A percentile compares a stretch with the other conserved stretches of the same genome.
phyloP scores from a whole-genome alignment of 1,140 invertebrate genomes.

The Polypedilum pembai region DNA sequence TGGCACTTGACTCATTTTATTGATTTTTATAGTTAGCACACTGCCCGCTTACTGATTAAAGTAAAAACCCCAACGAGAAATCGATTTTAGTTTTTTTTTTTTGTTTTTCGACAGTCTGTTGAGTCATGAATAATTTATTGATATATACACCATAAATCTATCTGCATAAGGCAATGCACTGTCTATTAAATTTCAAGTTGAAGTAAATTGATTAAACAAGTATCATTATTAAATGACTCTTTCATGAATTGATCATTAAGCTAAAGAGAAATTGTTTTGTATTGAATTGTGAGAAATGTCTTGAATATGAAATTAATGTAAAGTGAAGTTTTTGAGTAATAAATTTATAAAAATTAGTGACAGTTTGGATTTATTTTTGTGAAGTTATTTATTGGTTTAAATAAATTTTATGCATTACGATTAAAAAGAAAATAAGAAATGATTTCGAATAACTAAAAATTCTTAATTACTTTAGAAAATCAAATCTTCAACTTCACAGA shows the following conservation, averaged over 20 bases:
- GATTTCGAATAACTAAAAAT: no score
- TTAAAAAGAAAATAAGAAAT: no score
- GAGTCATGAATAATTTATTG: conserved; percentile 18
- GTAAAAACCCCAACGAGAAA: neutral
- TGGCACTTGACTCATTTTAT: neutral
- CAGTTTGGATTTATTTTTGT: no score
- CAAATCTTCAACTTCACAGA: no score
- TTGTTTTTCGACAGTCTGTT: neutral
- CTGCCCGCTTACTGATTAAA: neutral
- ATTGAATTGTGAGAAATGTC: no score
- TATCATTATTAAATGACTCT: neutral
- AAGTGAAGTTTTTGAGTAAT: no score
- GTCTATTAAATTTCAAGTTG: neutral
- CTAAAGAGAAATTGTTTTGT: no score
- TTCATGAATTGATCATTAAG: neutral
- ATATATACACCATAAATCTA: neutral
- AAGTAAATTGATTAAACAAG: neutral
- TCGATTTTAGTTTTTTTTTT: neutral
- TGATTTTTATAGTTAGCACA: conserved; percentile 2
- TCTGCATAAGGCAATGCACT: neutral
- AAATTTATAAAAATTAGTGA: no score
- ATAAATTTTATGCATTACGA: no score
- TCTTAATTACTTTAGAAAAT: no score
- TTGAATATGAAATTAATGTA: no score
- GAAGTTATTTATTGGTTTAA: no score